A percentile compares a stretch with the other conserved stretches of the same genome.
Evolutionary conservation across 2,888 invertebrate species (phyloP).

Genomic region (Tanypteryx hageni): DNA sequence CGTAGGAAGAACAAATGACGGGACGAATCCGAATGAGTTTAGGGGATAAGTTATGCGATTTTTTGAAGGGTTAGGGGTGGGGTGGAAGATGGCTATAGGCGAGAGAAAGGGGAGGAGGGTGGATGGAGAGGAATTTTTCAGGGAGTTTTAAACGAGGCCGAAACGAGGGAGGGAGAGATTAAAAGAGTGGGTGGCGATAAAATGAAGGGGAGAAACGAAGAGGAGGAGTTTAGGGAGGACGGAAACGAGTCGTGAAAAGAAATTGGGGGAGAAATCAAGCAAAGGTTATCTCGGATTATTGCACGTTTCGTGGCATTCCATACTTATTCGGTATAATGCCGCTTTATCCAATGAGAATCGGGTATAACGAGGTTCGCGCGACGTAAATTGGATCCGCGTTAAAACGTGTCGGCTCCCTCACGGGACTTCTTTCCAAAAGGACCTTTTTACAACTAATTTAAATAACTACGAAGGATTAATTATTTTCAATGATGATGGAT

Average conservation of each 20-base stretch:
- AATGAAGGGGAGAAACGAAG: not conserved
- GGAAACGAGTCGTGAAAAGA: not conserved
- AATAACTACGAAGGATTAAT: too few species aligned
- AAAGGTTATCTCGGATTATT: not conserved
- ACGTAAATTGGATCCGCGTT: too few species aligned
- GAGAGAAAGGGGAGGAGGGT: not conserved
- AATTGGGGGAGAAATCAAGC: not conserved
- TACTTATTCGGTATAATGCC: not conserved
- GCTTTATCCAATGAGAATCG: not conserved
- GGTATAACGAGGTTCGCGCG: too few species aligned
- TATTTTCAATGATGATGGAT: too few species aligned
- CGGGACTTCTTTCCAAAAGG: too few species aligned
- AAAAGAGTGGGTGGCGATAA: not conserved
- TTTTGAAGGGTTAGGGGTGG: not conserved
- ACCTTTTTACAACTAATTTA: too few species aligned
- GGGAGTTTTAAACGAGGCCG: not conserved
- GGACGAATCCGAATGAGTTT: not conserved
- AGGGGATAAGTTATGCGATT: not conserved
- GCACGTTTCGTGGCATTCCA: not conserved
- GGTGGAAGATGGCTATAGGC: not conserved
- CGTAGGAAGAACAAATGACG: constrained; percentile 19
- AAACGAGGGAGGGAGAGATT: not conserved
- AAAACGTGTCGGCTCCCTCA: too few species aligned
- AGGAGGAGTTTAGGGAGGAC: not conserved
- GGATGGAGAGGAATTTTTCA: not conserved